Evolutionary conservation across 1,140 invertebrate species (phyloP).

Genomic region (Zaprionus inermis): DNA sequence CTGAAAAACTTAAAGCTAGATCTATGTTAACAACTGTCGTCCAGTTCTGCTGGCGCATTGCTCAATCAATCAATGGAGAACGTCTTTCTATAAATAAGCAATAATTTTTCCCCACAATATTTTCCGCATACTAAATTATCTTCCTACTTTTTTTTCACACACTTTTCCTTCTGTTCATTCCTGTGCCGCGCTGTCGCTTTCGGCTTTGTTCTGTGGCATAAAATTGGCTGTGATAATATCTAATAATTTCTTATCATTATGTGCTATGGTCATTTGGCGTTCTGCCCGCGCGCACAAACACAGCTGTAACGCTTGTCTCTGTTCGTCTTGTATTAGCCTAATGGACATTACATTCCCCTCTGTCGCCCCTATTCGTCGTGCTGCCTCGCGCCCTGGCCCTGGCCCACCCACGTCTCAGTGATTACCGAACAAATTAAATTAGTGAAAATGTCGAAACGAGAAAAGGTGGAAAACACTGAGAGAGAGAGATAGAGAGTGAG

Average conservation of each 20-base stretch:
- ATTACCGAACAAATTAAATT: constrained; percentile 78
- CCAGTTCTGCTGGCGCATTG: background rate
- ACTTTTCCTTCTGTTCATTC: constrained; percentile 15
- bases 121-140: background rate
- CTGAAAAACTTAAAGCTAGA: constrained; percentile 59
- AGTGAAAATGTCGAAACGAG: constrained; percentile 68
- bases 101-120: background rate
- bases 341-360: constrained; percentile 43
- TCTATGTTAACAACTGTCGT: constrained; percentile 57
- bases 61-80: constrained; percentile 61
- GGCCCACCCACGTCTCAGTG: constrained; percentile 42
- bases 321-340: constrained; percentile 49
- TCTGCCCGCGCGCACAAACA: constrained; percentile 3
- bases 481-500: constrained; percentile 2
- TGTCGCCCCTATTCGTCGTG: background rate
- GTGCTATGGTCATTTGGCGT: constrained; percentile 56
- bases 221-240: constrained; percentile 79
- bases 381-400: background rate
- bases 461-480: constrained; percentile 2
- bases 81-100: constrained; percentile 60
- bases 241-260: constrained; percentile 83
- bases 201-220: constrained; percentile 40
- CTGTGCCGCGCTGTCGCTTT: constrained; percentile 48
- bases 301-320: constrained; percentile 7
- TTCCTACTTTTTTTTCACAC: constrained; percentile 7